Percentiles rank a stretch among this genome's conserved stretches.
These are phyloP conservation scores for Synergus itoensis DNA, from an alignment of 2,888 invertebrate genomes.

Conservation along the genomic window DNA sequence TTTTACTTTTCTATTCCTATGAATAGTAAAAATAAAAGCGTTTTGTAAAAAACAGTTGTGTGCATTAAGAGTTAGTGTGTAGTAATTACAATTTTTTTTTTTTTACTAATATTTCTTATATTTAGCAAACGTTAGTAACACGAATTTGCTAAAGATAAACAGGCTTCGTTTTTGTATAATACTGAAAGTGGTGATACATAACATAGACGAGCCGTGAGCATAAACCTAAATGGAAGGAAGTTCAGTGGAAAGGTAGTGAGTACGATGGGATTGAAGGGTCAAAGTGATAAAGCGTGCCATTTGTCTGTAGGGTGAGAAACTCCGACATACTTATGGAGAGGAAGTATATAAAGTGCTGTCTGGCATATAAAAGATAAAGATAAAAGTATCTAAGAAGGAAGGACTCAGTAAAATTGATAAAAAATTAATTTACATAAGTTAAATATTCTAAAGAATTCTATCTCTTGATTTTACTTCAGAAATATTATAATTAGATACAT, in stretches of 20 bases:
- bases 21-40: background rate
- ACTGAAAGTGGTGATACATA: background rate
- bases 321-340: slow-evolving; percentile 21
- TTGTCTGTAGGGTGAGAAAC: slow-evolving; percentile 57
- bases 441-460: background rate
- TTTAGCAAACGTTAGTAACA: too few relatives aligned
- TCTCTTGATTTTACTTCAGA: background rate
- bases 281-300: slow-evolving; percentile 60
- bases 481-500: too few relatives aligned
- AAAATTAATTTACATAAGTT: background rate
- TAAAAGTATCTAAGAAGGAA: slow-evolving; percentile 41
- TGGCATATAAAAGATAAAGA: slow-evolving; percentile 45
- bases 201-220: background rate
- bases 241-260: slow-evolving; percentile 46
- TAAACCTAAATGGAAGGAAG: slow-evolving; percentile 35
- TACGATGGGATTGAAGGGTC: slow-evolving; percentile 61
- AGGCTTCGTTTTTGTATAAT: background rate
- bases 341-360: background rate
- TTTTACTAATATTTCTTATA: background rate
- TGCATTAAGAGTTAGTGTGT: background rate
- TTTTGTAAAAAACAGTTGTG: background rate
- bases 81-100: background rate
- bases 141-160: background rate
- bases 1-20: background rate
- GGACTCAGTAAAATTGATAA: slow-evolving; percentile 3